Evolutionary conservation across 1,140 invertebrate genomes (phyloP).

Genomic region (Penaeus japonicus): DNA sequence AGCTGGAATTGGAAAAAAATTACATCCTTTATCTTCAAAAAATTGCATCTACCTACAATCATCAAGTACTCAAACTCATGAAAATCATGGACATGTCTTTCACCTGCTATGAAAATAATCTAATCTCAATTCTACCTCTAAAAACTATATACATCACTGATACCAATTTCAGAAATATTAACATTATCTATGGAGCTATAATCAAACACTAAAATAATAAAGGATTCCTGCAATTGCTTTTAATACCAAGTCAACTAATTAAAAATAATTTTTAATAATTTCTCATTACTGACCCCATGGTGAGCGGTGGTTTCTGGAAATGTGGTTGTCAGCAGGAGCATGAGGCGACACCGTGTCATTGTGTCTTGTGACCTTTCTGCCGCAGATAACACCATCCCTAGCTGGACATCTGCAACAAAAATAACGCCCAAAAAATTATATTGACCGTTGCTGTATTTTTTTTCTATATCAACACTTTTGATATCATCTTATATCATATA

Average conservation of each 20-base stretch:
- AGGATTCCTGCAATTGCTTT: too few relatives aligned
- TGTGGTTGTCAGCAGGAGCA: constrained; percentile 78
- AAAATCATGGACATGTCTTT: not conserved
- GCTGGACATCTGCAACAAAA: constrained; percentile 40
- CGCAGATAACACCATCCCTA: constrained; percentile 72
- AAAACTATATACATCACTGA: not conserved
- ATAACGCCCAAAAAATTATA: not conserved
- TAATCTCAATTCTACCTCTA: not conserved
- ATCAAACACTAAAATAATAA: too few relatives aligned
- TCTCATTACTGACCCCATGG: constrained; percentile 72
- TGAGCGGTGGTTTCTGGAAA: constrained; percentile 81
- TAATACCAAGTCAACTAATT: not conserved
- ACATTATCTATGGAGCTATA: too few relatives aligned
- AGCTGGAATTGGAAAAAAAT: constrained; percentile 64
- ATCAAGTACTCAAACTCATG: too few relatives aligned
- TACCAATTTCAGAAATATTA: not conserved
- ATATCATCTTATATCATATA: too few relatives aligned
- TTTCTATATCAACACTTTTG: too few relatives aligned
- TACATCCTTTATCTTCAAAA: not conserved
- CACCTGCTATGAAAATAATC: not conserved
- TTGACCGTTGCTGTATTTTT: too few relatives aligned
- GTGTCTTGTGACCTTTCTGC: constrained; percentile 87
- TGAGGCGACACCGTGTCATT: constrained; percentile 83
- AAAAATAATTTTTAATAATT: not conserved
- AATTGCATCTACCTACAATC: not conserved